These are phyloP conservation scores for Sarcophaga variegata DNA, from an alignment of 2,888 invertebrate genomes.

Conservation along the genomic window DNA sequence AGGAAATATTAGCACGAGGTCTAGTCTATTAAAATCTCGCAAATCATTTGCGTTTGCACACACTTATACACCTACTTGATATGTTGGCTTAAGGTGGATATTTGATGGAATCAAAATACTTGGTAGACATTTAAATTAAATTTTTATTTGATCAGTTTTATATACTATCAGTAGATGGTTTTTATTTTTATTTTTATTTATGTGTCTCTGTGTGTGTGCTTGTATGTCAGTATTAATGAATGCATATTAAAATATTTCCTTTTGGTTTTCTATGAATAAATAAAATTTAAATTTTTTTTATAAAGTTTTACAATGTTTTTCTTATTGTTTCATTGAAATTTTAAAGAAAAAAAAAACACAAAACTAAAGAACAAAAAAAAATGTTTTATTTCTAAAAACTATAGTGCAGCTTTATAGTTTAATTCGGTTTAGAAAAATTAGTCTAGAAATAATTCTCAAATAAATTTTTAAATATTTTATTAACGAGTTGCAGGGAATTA, in stretches of 20 bases:
- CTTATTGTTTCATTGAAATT: too few relatives aligned
- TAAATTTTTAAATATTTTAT: too few relatives aligned
- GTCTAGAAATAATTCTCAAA: too few relatives aligned
- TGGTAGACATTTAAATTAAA: slow-evolving; percentile 51
- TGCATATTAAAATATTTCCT: slow-evolving; percentile 18
- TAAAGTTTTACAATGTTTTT: slow-evolving; percentile 22
- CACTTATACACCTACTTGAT: too few relatives aligned
- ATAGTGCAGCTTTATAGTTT: background rate
- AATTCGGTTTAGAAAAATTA: too few relatives aligned
- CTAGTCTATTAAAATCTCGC: too few relatives aligned
- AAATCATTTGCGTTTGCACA: too few relatives aligned
- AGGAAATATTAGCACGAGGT: too few relatives aligned
- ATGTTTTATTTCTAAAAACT: background rate
- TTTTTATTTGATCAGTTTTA: slow-evolving; percentile 48
- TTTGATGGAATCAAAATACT: slow-evolving; percentile 10
- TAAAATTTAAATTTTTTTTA: background rate
- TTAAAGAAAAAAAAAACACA: background rate
- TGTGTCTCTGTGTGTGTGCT: slow-evolving; percentile 2
- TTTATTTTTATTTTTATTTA: background rate
- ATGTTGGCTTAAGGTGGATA: too few relatives aligned
- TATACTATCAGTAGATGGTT: slow-evolving; percentile 23
- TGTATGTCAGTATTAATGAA: slow-evolving; percentile 20
- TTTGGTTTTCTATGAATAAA: slow-evolving; percentile 27
- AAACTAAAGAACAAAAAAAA: background rate
- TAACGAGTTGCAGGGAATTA: too few relatives aligned